Conservation (phyloP, 2,888 invertebrate species). For the Nomada ruficornis region DNA sequence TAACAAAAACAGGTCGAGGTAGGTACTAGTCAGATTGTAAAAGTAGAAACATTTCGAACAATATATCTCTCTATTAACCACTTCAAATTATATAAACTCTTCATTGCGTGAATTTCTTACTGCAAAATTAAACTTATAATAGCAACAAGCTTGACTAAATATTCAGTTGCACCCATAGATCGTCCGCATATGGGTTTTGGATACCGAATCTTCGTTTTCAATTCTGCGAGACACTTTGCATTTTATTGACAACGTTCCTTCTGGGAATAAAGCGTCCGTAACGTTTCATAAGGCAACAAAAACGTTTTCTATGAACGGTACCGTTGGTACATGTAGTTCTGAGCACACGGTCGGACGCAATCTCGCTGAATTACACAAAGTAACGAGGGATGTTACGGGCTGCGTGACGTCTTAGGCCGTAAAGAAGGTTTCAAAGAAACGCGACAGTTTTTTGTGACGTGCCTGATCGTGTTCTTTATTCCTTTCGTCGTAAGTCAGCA, state of each 20-base stretch:
- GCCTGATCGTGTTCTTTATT: background rate
- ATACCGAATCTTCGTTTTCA: background rate
- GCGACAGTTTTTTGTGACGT: background rate
- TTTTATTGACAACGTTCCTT: background rate
- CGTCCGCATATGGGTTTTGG: background rate
- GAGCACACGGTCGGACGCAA: conserved; percentile 22
- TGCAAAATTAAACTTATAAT: too few species aligned
- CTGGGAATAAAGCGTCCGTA: background rate
- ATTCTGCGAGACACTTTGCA: background rate
- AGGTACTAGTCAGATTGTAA: too few species aligned
- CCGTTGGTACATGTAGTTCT: conserved; percentile 4
- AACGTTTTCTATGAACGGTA: conserved; percentile 8
- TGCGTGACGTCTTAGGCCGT: conserved; percentile 15
- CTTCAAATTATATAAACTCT: too few species aligned
- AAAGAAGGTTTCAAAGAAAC: background rate
- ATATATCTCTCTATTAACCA: too few species aligned
- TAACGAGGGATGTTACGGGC: conserved; percentile 17
- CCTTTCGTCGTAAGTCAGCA: background rate
- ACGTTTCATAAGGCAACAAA: background rate
- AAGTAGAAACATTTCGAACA: too few species aligned
- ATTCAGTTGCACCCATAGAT: too few species aligned
- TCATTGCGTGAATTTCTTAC: too few species aligned
- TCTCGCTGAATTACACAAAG: conserved; percentile 23
- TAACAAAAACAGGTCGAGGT: too few species aligned
- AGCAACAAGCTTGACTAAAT: too few species aligned